Conservation (phyloP, 2,113 vertebrate species). For the Pangasianodon hypophthalmus region DNA sequence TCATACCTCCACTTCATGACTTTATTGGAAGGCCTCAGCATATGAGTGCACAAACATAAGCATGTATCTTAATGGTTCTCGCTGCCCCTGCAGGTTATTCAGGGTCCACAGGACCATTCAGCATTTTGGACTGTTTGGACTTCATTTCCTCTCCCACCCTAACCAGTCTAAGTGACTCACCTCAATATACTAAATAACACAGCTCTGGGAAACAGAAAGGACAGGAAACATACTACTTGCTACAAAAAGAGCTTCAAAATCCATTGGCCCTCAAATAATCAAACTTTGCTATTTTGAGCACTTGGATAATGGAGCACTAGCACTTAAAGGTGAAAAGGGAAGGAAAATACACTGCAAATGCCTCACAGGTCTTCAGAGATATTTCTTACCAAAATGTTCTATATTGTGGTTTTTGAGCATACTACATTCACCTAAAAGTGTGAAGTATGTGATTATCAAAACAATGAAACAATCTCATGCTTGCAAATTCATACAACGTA, state of each 20-base stretch:
- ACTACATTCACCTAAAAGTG: not conserved
- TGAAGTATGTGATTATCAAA: not conserved
- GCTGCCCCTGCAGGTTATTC: not conserved
- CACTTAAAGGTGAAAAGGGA: conserved; percentile 42
- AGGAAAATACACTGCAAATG: conserved; percentile 37
- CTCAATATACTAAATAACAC: not conserved
- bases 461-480: not conserved
- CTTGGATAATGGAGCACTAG: conserved; percentile 43
- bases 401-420: not conserved
- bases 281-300: conserved; percentile 44
- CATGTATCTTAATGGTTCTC: not conserved
- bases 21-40: not conserved
- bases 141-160: not conserved
- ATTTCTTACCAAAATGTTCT: not conserved
- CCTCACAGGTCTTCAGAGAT: conserved; percentile 32
- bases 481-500: not conserved
- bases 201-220: conserved; percentile 50
- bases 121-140: conserved; percentile 49
- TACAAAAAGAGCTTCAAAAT: conserved; percentile 22
- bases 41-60: not conserved
- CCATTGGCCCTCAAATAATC: conserved; percentile 53
- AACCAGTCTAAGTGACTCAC: not conserved
- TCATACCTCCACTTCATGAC: not conserved
- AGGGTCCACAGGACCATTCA: not conserved
- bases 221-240: conserved; percentile 50